These are phyloP conservation scores for Camponotus vicinus DNA, from an alignment of 1,140 invertebrate genomes.

Conservation along the genomic window DNA sequence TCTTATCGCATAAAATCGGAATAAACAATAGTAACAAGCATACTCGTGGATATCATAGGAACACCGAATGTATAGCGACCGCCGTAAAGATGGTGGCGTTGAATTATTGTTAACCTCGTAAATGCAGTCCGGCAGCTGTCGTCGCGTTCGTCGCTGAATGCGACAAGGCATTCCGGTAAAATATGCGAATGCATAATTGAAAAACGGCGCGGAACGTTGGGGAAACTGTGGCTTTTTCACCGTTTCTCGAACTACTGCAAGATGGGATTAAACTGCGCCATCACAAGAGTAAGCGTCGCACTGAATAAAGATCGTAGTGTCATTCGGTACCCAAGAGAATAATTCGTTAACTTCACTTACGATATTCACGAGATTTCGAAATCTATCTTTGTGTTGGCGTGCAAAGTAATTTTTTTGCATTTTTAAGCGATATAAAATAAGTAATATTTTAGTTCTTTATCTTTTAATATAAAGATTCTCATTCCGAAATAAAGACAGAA, in stretches of 20 bases:
- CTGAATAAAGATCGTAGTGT: slow-evolving; percentile 54
- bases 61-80: not conserved
- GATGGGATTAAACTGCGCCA: slow-evolving; percentile 46
- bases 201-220: slow-evolving; percentile 32
- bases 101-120: slow-evolving; percentile 63
- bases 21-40: not conserved
- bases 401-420: not conserved
- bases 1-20: not conserved
- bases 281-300: slow-evolving; percentile 17
- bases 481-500: not conserved
- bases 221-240: slow-evolving; percentile 44
- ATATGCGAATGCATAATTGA: slow-evolving; percentile 64
- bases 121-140: slow-evolving; percentile 62
- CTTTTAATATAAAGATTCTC: not conserved
- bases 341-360: slow-evolving; percentile 42
- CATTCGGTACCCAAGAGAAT: slow-evolving; percentile 33
- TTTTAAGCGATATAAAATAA: slow-evolving; percentile 8
- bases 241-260: slow-evolving; percentile 51
- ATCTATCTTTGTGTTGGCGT: not conserved
- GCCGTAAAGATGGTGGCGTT: slow-evolving; percentile 36
- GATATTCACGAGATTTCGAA: slow-evolving; percentile 25
- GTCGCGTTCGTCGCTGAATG: slow-evolving; percentile 54
- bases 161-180: slow-evolving; percentile 56
- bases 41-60: not conserved
- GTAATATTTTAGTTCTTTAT: not conserved